These are phyloP conservation scores for Sebastes itinus DNA, from an alignment of 2,797 vertebrate genomes.

Conservation along the genomic window DNA sequence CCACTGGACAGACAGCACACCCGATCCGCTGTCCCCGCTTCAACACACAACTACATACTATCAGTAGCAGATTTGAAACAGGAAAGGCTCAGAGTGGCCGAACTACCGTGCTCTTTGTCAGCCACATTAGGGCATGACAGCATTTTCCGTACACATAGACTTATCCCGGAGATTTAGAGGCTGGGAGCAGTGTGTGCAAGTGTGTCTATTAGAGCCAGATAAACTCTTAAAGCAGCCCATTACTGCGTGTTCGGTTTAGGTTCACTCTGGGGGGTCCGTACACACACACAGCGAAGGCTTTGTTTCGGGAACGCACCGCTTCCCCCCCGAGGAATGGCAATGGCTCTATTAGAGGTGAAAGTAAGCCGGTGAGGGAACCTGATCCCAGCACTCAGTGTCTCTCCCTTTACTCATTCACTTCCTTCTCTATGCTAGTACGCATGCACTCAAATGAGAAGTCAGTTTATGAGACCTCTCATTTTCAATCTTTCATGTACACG, in stretches of 20 bases:
- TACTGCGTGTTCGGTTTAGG: conserved; percentile 59
- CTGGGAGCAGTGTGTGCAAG: conserved; percentile 50
- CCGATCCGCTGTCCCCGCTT: neutral
- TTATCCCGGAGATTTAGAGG: conserved; percentile 66
- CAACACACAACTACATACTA: conserved; percentile 10
- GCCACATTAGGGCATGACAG: conserved; percentile 68
- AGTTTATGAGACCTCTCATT: neutral
- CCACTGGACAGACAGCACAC: neutral
- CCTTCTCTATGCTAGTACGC: conserved; percentile 5
- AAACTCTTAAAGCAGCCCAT: conserved; percentile 70
- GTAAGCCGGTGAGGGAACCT: conserved; percentile 68
- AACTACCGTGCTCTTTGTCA: conserved; percentile 53
- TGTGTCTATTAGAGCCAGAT: conserved; percentile 73
- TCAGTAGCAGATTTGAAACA: conserved; percentile 38
- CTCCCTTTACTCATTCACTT: conserved; percentile 25
- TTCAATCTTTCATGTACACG: neutral
- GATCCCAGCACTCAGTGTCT: conserved; percentile 57
- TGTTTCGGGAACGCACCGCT: conserved; percentile 65
- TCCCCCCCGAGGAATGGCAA: conserved; percentile 60
- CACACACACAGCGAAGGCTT: conserved; percentile 70
- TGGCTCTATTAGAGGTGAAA: conserved; percentile 75
- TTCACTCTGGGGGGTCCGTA: conserved; percentile 72
- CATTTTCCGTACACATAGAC: conserved; percentile 50
- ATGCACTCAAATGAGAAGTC: conserved; percentile 17
- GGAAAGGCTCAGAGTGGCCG: conserved; percentile 35